phyloP scores from a whole-genome alignment of 2,113 vertebrate species.

The Coregonus clupeaformis region DNA sequence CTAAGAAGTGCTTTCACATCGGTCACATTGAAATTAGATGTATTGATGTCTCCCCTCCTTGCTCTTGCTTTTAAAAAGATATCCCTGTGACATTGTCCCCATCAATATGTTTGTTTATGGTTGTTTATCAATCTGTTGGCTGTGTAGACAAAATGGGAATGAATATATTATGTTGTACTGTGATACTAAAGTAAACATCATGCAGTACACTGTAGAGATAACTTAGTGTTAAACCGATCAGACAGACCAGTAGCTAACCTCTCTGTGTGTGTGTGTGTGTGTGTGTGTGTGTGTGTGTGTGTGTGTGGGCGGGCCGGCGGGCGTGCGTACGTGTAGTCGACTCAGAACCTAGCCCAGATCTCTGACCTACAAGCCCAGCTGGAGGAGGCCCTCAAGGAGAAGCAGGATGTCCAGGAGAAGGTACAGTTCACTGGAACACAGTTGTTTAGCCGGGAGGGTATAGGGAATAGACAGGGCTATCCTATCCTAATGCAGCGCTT shows the following conservation, averaged over 20 bases:
- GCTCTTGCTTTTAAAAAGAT: background rate
- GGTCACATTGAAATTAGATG: constrained; percentile 44
- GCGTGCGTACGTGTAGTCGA: constrained; percentile 78
- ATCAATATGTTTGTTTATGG: background rate
- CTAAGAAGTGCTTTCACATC: constrained; percentile 23
- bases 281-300: constrained; percentile 4
- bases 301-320: too few species aligned
- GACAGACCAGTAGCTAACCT: background rate
- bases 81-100: background rate
- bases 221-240: too few species aligned
- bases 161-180: background rate
- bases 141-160: background rate
- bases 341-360: constrained; percentile 93
- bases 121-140: background rate
- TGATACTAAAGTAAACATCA: background rate
- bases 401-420: constrained; percentile 95
- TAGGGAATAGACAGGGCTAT: too few species aligned
- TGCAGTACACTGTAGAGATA: background rate
- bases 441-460: background rate
- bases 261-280: background rate
- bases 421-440: constrained; percentile 60
- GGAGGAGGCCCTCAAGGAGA: constrained; percentile 91
- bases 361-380: constrained; percentile 92
- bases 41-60: constrained; percentile 15
- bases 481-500: too few species aligned